Evolutionary conservation across 1,140 invertebrate genomes (phyloP), one percentile per base, ranked within the genome.

Genomic region (Campodea augens): DNA sequence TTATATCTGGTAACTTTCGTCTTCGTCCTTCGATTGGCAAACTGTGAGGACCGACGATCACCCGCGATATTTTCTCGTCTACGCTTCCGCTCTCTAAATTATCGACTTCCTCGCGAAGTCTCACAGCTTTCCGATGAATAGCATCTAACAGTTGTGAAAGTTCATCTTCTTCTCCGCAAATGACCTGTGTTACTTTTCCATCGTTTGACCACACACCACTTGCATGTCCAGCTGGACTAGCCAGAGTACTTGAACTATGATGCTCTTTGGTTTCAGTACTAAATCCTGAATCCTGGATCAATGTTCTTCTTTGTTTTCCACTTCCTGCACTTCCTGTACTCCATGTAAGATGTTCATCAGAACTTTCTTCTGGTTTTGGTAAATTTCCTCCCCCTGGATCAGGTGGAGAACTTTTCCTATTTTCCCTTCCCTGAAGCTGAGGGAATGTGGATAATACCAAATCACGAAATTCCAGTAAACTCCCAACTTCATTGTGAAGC

Each of bases 381-480:
- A 32, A 15, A 72, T 78, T 68, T 13, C 46, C 48, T 7, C 50
- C 44, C 10, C 18, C 18, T 21, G 15, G 41, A 21, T 12, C 13
- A 2, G 15, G 39, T 15, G 13, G n/a, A 7, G 23, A 18, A 12
- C 18, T 21, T 3, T 18, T n/a, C 20, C 21, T 24, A 7, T 12
- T 12, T 12, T 13, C 22, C 22, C 18, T 84, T 54, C 74, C 75
- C 57, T 81, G 74, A 56, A 87, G 73, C 68, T 86, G 83, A 51
- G 84, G 84, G 67, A 87, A 86, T 49, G 82, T 81, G 71, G 86
- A 81, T 71, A 87, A 83, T 68, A 88, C 82, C 70, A 86, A 72
- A 65, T 86, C 81, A 65, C 83, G 77, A 61, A 88, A 88, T 64
- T 86, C 82, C 61, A 87, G 73, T 47, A 88, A 63, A 48, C 81